Evolutionary conservation across 2,888 invertebrate species (phyloP).

Genomic region (Chrysolina haemoptera): DNA sequence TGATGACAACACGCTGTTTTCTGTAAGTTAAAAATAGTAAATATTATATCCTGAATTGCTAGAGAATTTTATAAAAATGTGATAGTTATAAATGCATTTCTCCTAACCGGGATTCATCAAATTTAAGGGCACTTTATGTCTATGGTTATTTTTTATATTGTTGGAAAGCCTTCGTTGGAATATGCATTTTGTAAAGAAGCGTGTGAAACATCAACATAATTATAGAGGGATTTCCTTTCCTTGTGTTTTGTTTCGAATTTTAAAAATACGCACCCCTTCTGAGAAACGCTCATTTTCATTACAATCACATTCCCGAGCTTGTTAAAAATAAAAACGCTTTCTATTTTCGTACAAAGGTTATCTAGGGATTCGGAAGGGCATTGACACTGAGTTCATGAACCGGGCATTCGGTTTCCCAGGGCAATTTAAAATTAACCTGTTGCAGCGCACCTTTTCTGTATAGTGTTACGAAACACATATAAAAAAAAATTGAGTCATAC

Average conservation of each 20-base stretch:
- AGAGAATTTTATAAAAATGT: too few species aligned
- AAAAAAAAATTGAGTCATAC: slow-evolving; percentile 10
- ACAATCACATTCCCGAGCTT: background rate
- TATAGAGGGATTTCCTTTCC: background rate
- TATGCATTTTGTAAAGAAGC: background rate
- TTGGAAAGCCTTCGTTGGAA: background rate
- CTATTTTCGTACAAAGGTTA: slow-evolving; percentile 26
- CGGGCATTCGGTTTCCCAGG: slow-evolving; percentile 7
- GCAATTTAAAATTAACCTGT: background rate
- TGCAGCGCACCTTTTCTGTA: background rate
- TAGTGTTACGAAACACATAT: background rate
- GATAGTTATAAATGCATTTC: too few species aligned
- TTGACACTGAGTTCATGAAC: slow-evolving; percentile 1
- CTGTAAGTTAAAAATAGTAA: too few species aligned
- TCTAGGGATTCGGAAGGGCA: slow-evolving; percentile 18
- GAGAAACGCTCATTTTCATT: background rate
- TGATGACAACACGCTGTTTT: too few species aligned
- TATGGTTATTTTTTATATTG: background rate
- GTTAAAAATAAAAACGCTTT: slow-evolving; percentile 27
- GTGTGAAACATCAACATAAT: background rate
- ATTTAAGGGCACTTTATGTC: too few species aligned
- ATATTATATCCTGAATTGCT: too few species aligned
- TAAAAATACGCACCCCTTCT: slow-evolving; percentile 12
- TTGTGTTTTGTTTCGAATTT: background rate
- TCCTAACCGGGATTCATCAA: too few species aligned